Percentiles rank a stretch among this genome's conserved stretches.
These are phyloP conservation scores for Gymnoscopelus braueri DNA, from an alignment of 2,797 vertebrate genomes.

Conservation along the genomic window DNA sequence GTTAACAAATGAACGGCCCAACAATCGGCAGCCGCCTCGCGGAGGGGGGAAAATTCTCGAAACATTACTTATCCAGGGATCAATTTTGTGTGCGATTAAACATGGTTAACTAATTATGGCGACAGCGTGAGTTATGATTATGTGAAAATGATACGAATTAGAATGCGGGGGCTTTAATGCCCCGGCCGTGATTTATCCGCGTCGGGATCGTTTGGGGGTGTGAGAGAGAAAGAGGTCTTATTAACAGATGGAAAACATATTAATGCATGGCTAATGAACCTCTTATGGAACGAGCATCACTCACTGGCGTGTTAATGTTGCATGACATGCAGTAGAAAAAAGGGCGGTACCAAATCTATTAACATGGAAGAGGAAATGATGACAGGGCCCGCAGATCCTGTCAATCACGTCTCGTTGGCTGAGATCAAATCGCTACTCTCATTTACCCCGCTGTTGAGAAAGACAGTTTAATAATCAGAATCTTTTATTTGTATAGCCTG, in stretches of 20 bases:
- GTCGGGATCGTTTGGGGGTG: slow-evolving; percentile 51
- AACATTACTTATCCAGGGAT: slow-evolving; percentile 69
- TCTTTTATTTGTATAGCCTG: no score
- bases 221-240: slow-evolving; percentile 39
- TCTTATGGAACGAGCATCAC: slow-evolving; percentile 45
- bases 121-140: slow-evolving; percentile 74
- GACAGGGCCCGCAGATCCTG: no score
- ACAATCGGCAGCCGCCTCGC: no score
- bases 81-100: slow-evolving; percentile 79
- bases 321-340: slow-evolving; percentile 42
- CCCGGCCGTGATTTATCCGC: slow-evolving; percentile 63
- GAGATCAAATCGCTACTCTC: no score
- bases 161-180: slow-evolving; percentile 38
- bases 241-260: slow-evolving; percentile 68
- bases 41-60: slow-evolving; percentile 41
- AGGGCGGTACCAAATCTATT: slow-evolving; percentile 19
- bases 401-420: no score
- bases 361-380: not conserved
- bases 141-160: slow-evolving; percentile 67
- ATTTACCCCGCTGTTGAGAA: no score
- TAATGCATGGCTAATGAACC: slow-evolving; percentile 66
- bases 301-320: slow-evolving; percentile 62
- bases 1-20: slow-evolving; percentile 28
- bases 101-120: slow-evolving; percentile 72
- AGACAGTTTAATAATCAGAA: no score